A percentile compares a stretch with the other conserved stretches of the same genome.
phyloP scores from a whole-genome alignment of 2,797 vertebrate species.

The Eidolon dupreanum region DNA sequence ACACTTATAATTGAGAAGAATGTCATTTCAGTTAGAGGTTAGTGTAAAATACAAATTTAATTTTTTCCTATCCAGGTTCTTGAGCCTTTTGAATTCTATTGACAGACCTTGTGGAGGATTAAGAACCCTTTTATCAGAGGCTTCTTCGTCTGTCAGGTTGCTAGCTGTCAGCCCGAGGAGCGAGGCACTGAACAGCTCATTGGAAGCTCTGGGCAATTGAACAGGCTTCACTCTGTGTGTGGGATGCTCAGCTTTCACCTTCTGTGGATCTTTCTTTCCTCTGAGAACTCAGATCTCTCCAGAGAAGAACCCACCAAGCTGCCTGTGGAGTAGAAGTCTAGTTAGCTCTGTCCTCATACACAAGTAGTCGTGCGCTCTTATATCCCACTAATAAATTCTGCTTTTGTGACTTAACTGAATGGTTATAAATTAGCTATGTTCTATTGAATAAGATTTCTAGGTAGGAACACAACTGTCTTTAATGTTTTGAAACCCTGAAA shows the following conservation, averaged over 20 bases:
- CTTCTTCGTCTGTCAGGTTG: not conserved
- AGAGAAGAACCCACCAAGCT: not conserved
- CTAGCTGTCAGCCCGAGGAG: not conserved
- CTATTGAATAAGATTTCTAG: not conserved
- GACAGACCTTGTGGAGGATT: not conserved
- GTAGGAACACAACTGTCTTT: not conserved
- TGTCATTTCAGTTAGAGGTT: not conserved
- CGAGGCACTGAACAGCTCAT: not conserved
- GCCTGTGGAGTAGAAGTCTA: not conserved
- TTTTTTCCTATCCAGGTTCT: not conserved
- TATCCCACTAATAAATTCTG: not conserved
- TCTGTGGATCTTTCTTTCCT: not conserved
- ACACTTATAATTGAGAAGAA: not conserved
- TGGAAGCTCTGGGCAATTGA: not conserved
- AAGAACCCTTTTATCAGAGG: not conserved
- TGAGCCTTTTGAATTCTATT: not conserved
- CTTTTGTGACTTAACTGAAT: constrained; percentile 17
- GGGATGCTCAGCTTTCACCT: not conserved
- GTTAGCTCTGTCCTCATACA: not conserved
- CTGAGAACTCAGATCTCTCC: not conserved
- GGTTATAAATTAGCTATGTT: not conserved
- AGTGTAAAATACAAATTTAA: not conserved
- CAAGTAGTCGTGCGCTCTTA: not conserved
- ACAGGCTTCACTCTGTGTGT: not conserved
- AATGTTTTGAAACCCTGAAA: constrained; percentile 15